Evolutionary conservation across 2,797 vertebrate genomes (phyloP).

Genomic region (Hyperoplus lanceolatus): DNA sequence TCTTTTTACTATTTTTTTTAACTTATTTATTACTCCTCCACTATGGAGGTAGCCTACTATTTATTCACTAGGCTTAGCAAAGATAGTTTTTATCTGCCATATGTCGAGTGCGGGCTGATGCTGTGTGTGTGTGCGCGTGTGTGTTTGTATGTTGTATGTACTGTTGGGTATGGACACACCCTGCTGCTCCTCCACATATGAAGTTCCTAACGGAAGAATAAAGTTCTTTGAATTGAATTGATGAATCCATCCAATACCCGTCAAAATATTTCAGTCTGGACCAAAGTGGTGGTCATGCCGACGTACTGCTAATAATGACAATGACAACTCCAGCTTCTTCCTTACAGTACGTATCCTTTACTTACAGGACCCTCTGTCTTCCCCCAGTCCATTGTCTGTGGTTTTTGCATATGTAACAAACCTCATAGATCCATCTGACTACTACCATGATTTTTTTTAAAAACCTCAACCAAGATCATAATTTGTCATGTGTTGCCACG

Average conservation of each 20-base stretch:
- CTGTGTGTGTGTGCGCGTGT: too few relatives aligned
- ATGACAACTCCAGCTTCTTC: not conserved
- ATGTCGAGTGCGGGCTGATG: too few relatives aligned
- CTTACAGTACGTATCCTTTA: not conserved
- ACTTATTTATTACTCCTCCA: too few relatives aligned
- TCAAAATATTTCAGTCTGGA: not conserved
- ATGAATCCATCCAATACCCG: not conserved
- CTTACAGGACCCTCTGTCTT: not conserved
- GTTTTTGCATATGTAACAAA: conserved; percentile 7
- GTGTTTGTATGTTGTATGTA: too few relatives aligned
- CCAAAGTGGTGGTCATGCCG: not conserved
- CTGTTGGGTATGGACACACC: too few relatives aligned
- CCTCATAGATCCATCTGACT: not conserved
- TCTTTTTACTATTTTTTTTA: too few relatives aligned
- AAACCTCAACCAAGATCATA: not conserved
- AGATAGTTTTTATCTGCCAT: too few relatives aligned
- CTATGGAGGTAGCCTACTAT: too few relatives aligned
- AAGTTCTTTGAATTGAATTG: too few relatives aligned
- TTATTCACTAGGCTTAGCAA: too few relatives aligned
- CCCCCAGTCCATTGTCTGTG: not conserved
- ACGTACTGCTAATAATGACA: not conserved
- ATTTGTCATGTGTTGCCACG: conserved; percentile 3
- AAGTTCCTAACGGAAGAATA: too few relatives aligned
- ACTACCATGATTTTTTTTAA: not conserved
- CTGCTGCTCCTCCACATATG: too few relatives aligned